phyloP scores from a whole-genome alignment of 2,888 invertebrate genomes.

The Trichopoda pennipes region DNA sequence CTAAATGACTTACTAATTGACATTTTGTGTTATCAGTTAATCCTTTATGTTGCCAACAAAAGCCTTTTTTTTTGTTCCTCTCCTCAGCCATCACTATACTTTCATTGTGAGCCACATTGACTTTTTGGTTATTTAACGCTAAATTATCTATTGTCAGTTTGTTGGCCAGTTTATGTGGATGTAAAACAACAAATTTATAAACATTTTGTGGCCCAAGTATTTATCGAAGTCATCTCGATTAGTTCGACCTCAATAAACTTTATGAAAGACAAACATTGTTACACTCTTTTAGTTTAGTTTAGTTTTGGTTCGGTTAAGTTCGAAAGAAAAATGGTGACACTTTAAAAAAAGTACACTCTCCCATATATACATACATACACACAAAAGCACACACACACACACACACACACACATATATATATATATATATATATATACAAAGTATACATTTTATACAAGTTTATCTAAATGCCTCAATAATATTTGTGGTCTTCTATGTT shows the following conservation, averaged over 20 bases:
- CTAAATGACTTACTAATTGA: slow-evolving; percentile 69
- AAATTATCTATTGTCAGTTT: slow-evolving; percentile 64
- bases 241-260: slow-evolving; percentile 68
- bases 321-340: slow-evolving; percentile 3
- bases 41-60: slow-evolving; percentile 54
- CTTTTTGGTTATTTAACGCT: slow-evolving; percentile 65
- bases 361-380: neutral
- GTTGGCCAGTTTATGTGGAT: slow-evolving; percentile 27
- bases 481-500: slow-evolving; percentile 33
- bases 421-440: too few relatives aligned
- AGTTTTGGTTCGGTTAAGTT: too few relatives aligned
- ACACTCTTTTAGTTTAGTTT: slow-evolving; percentile 30
- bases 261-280: slow-evolving; percentile 38
- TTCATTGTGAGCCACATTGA: slow-evolving; percentile 7
- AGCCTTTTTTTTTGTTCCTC: neutral
- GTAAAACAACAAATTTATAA: slow-evolving; percentile 72
- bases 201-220: slow-evolving; percentile 75
- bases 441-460: slow-evolving; percentile 27
- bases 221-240: slow-evolving; percentile 69
- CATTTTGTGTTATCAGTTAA: slow-evolving; percentile 65
- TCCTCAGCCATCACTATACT: slow-evolving; percentile 6
- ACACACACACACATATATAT: slow-evolving; percentile 1
- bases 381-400: neutral
- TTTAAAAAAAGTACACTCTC: neutral
- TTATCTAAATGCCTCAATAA: slow-evolving; percentile 28